Conservation (phyloP, 2,888 invertebrate genomes). For the Parasteatoda lunata region DNA sequence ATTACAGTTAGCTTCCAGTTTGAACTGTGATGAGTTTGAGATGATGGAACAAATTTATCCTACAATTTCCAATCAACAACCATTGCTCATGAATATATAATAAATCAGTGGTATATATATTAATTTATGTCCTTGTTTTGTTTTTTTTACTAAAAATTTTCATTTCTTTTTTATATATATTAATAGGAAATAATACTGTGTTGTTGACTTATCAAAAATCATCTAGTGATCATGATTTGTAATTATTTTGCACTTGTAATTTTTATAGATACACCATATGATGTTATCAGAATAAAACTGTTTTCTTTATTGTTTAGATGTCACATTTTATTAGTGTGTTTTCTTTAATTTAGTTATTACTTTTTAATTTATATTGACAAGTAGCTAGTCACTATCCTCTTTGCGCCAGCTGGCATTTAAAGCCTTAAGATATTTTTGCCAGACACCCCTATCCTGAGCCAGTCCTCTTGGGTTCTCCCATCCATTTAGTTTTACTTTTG, state of each 20-base stretch:
- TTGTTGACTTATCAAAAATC: constrained; percentile 34
- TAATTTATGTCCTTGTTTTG: constrained; percentile 23
- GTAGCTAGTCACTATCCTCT: too few species aligned
- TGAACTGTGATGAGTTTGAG: constrained; percentile 50
- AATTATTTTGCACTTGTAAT: constrained; percentile 65
- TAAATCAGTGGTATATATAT: constrained; percentile 35
- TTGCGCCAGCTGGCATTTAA: too few species aligned
- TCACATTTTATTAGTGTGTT: too few species aligned
- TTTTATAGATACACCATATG: constrained; percentile 48
- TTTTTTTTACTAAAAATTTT: constrained; percentile 42
- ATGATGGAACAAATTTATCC: constrained; percentile 54
- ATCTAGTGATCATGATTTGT: constrained; percentile 35
- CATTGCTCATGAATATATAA: constrained; percentile 51
- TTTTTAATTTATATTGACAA: too few species aligned
- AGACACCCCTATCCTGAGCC: too few species aligned
- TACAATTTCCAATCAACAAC: constrained; percentile 53
- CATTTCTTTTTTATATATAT: constrained; percentile 37
- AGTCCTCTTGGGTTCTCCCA: too few species aligned
- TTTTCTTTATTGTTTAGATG: constrained; percentile 27
- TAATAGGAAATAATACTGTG: constrained; percentile 13
- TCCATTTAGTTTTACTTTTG: too few species aligned
- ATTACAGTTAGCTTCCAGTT: constrained; percentile 58
- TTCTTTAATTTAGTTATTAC: too few species aligned
- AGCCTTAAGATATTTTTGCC: too few species aligned
- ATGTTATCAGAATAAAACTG: constrained; percentile 56